A percentile compares a stretch with the other conserved stretches of the same genome.
Evolutionary conservation across 2,888 invertebrate species (phyloP).

Genomic region (Philhelius pedissequus): DNA sequence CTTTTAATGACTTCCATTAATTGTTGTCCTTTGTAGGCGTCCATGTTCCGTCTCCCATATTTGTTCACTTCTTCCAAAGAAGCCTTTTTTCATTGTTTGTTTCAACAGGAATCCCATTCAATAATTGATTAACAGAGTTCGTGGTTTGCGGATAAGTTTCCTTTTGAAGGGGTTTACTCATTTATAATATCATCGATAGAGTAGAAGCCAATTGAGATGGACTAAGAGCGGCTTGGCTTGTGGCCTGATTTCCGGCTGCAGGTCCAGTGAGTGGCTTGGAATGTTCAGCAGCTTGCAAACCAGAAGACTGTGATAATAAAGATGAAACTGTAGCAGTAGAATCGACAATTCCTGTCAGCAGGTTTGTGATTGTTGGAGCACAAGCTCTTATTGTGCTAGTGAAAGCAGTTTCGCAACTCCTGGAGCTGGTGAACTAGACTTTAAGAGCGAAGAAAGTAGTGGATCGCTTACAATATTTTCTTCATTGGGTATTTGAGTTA

Average conservation of each 20-base stretch:
- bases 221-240: constrained; percentile 79
- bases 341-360: constrained; percentile 75
- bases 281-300: constrained; percentile 69
- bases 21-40: constrained; percentile 74
- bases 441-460: constrained; percentile 89
- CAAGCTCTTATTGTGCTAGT: constrained; percentile 71
- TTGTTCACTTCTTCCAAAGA: constrained; percentile 17
- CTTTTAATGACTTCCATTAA: constrained; percentile 77
- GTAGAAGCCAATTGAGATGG: constrained; percentile 87
- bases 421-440: constrained; percentile 83
- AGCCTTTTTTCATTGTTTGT: neutral
- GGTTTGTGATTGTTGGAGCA: constrained; percentile 78
- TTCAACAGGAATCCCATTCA: constrained; percentile 1
- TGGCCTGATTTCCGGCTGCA: constrained; percentile 61
- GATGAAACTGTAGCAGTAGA: constrained; percentile 73
- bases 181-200: constrained; percentile 85
- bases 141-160: constrained; percentile 3
- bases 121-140: neutral
- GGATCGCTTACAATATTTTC: no score
- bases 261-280: constrained; percentile 76
- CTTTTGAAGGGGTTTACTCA: constrained; percentile 74
- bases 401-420: constrained; percentile 73
- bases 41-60: constrained; percentile 16
- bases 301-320: constrained; percentile 71
- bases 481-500: no score